Evolutionary conservation across 1,140 invertebrate species (phyloP), one percentile per base, ranked within the genome.

Genomic region (Drosophila neocordata): DNA sequence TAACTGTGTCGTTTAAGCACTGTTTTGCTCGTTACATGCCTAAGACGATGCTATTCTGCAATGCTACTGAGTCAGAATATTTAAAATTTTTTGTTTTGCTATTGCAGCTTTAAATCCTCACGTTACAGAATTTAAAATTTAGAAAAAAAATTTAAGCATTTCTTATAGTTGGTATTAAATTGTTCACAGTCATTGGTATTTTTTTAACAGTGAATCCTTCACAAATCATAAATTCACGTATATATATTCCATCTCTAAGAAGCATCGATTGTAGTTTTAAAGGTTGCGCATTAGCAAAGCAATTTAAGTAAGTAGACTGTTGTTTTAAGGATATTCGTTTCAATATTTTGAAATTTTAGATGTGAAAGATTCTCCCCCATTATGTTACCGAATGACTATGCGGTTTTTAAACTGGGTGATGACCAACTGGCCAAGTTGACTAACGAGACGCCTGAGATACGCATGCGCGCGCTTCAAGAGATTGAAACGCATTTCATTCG

Each of bases 401-500:
- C 15, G 35, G 13, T 7, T 4, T 51, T 73, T 7, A 37, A 73
- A 31, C 51, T 76, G 35, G 63, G 35, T 9, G 70, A 78, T 0
- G 24, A 67, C 27, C 73, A 61, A 24, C 34, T 91, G 7, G 34
- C 66, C 11, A 90, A 91, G 60, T 60, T 91, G 13, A 87, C 80
- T 18, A 77, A 73, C 27, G 79, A 89, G 11, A 70, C 66, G 7
- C 22, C 53, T n/a, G 90, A 91, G 71, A 91, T 91, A 15, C 77
- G 90, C n/a, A 62, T 89, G 66, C 79, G 90, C 11, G 76, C 88
- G 13, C 67, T 91, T 7, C 77, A 91, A 22, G 75, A 89, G 20
- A 48, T 90, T 2, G 82, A 87, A 44, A 68, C 73, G 9, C 75
- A 78, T 24, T 61, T 91, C 15, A 69, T 75, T 7, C 74, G 79